Evolutionary conservation across 2,888 invertebrate genomes (phyloP).

Genomic region (Zeuzera pyrina): DNA sequence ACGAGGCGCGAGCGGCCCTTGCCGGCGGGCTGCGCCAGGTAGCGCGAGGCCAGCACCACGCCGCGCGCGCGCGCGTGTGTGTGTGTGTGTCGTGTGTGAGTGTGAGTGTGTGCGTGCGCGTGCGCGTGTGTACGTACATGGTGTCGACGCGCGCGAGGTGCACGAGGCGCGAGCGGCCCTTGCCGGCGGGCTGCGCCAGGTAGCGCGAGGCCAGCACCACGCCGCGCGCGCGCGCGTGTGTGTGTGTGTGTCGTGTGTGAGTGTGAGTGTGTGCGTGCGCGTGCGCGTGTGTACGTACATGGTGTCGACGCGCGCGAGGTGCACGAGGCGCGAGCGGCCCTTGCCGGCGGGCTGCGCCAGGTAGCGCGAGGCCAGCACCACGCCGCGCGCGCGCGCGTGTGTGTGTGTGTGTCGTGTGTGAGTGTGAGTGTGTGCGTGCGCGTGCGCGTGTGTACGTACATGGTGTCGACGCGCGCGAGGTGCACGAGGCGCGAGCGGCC

Average conservation of each 20-base stretch:
- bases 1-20: slow-evolving; percentile 91
- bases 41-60: slow-evolving; percentile 91
- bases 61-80: too few species aligned
- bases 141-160: slow-evolving; percentile 93
- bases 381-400: slow-evolving; percentile 87
- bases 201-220: slow-evolving; percentile 93
- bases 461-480: slow-evolving; percentile 90
- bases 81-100: too few species aligned
- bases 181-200: slow-evolving; percentile 94
- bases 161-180: slow-evolving; percentile 89
- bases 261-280: too few species aligned
- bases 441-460: too few species aligned
- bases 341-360: slow-evolving; percentile 95
- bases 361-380: slow-evolving; percentile 92
- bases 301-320: slow-evolving; percentile 91
- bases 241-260: too few species aligned
- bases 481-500: slow-evolving; percentile 92
- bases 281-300: too few species aligned
- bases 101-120: too few species aligned
- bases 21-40: slow-evolving; percentile 95
- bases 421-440: too few species aligned
- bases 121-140: too few species aligned
- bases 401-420: too few species aligned
- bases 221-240: slow-evolving; percentile 85
- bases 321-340: slow-evolving; percentile 90